Evolutionary conservation across 2,888 invertebrate genomes (phyloP), one percentile per base, ranked within the genome.

Genomic region (Sinotaia quadrata): DNA sequence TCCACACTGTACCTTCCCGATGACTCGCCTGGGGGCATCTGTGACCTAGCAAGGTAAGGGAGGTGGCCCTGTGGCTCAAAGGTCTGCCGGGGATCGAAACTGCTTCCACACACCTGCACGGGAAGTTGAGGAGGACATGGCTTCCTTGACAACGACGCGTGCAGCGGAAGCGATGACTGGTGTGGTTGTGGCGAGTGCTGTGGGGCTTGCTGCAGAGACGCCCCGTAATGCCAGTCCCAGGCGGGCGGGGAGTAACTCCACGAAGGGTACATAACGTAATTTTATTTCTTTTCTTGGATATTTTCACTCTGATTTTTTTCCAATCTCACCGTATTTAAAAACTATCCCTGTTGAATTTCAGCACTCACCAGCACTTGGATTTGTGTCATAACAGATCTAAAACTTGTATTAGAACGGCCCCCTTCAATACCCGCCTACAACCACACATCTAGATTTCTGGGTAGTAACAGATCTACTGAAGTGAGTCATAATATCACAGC

Each of bases 201-300:
- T n/a, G 63, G 31, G 29, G 47, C 44, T 24, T 65, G 65, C 15
- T 37, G 65, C 15, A 44, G 44, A 0, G 56, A 34, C 5, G 65
- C 44, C 24, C 65, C 65, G 15, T 65, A 65, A 56, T 65, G 65
- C 65, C 65, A 65, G 65, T 65, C 65, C 65, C 65, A 65, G 10
- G 65, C n/a, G 10, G 65, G 33, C 2, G 65, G 31, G 15, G 65
- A 56, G 44, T 65, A 65, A 44, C 65, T 54, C 65, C 65, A 65
- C 10, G 65, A 65, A 12, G 65, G 65, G 31, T 65, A 65, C 65
- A 65, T 65, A 18, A 33, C 56, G n/a, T n/a, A n/a, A n/a, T n/a
- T n/a, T n/a, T n/a, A n/a, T n/a, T n/a, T n/a, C n/a, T n/a, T n/a
- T n/a, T n/a, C n/a, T n/a, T n/a, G n/a, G n/a, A n/a, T n/a, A n/a